These are phyloP conservation scores for Neoniphon sammara DNA, from an alignment of 2,797 vertebrate species.

Conservation along the genomic window DNA sequence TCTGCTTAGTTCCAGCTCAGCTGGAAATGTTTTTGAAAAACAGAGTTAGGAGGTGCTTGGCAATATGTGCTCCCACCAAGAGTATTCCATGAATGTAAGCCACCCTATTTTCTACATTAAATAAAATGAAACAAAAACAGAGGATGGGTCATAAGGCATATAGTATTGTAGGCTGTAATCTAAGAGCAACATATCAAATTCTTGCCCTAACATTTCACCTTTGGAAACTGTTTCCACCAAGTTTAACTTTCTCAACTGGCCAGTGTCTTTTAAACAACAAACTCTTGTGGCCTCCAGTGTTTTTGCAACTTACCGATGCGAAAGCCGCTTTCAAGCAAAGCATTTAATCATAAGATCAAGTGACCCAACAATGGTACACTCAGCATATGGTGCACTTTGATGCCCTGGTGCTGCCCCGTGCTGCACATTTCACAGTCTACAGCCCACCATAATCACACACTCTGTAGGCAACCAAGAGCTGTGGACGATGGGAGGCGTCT, in stretches of 20 bases:
- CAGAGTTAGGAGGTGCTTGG: background rate
- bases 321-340: background rate
- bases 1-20: background rate
- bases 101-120: background rate
- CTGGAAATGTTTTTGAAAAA: slow-evolving; percentile 14
- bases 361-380: slow-evolving; percentile 7
- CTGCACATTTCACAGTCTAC: slow-evolving; percentile 27
- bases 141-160: background rate
- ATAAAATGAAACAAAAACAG: background rate
- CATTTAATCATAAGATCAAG: slow-evolving; percentile 23
- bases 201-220: background rate
- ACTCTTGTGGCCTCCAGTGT: background rate
- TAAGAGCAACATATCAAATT: slow-evolving; percentile 1
- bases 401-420: background rate
- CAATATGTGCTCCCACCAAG: slow-evolving; percentile 1
- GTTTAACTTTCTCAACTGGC: background rate
- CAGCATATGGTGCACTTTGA: background rate
- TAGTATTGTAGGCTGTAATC: background rate
- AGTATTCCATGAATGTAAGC: background rate
- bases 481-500: slow-evolving; percentile 9
- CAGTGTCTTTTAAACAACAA: background rate
- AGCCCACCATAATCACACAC: slow-evolving; percentile 34
- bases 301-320: slow-evolving; percentile 3
- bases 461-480: slow-evolving; percentile 11
- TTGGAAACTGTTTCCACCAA: background rate